Conservation (phyloP, 2,113 vertebrate species). For the Ceyx cyanopectus region DNA sequence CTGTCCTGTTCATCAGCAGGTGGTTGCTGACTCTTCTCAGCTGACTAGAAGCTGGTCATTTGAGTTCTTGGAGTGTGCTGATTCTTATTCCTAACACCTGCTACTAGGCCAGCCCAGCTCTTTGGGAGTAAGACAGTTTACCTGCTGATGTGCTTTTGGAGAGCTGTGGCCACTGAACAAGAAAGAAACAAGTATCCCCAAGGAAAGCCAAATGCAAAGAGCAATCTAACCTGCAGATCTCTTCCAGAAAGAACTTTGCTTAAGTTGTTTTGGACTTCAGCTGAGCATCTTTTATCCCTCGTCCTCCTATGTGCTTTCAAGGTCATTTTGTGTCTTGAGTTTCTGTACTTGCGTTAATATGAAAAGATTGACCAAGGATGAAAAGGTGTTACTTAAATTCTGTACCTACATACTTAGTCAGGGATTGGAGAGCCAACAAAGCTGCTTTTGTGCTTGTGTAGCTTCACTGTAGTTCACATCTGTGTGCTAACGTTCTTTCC, state of each 20-base stretch:
- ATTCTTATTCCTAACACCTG: background rate
- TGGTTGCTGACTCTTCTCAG: background rate
- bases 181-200: background rate
- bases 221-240: background rate
- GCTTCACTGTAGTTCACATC: background rate
- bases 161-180: background rate
- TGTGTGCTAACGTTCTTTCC: background rate
- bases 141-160: background rate
- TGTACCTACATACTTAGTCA: background rate
- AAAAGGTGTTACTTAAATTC: background rate
- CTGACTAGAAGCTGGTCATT: background rate
- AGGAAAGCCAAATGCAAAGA: background rate
- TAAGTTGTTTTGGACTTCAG: background rate
- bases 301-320: background rate
- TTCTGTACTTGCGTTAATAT: background rate
- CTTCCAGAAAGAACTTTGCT: background rate
- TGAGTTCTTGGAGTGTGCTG: background rate
- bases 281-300: background rate
- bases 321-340: background rate
- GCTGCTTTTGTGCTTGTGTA: background rate
- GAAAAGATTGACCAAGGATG: background rate
- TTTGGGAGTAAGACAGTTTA: background rate
- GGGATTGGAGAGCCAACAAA: background rate
- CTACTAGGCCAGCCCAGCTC: background rate
- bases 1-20: background rate